Conservation (phyloP, 2,797 vertebrate species). For the Helostoma temminkii region DNA sequence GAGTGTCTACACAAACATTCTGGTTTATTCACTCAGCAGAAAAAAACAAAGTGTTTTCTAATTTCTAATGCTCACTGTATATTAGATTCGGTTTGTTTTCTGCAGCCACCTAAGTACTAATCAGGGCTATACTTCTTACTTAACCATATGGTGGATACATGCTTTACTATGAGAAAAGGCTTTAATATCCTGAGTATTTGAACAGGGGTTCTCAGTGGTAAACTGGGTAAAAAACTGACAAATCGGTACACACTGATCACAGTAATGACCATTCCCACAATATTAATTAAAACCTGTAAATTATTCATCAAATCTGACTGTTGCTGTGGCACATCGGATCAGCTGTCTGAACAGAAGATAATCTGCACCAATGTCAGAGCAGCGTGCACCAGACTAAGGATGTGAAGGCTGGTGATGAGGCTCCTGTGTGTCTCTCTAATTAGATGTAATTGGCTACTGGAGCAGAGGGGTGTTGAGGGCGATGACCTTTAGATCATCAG, state of each 20-base stretch:
- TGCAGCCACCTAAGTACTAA: neutral
- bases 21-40: neutral
- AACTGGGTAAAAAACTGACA: slow-evolving; percentile 3
- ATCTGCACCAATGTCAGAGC: slow-evolving; percentile 50
- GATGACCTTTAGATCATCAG: slow-evolving; percentile 72
- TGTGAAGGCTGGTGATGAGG: slow-evolving; percentile 47
- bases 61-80: neutral
- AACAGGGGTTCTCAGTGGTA: neutral
- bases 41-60: fast-evolving
- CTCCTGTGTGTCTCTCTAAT: slow-evolving; percentile 63
- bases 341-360: slow-evolving; percentile 46
- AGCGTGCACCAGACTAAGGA: slow-evolving; percentile 36
- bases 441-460: slow-evolving; percentile 71
- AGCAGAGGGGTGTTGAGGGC: slow-evolving; percentile 63
- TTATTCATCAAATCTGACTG: slow-evolving; percentile 41
- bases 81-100: too few species aligned
- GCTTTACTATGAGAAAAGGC: neutral
- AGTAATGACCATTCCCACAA: slow-evolving; percentile 6
- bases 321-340: slow-evolving; percentile 44
- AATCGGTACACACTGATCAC: neutral
- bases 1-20: neutral
- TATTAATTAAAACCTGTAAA: slow-evolving; percentile 34
- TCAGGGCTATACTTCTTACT: neutral
- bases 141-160: neutral
- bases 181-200: neutral